phyloP scores from a whole-genome alignment of 92 coral and sea anemone species.

The Actinernus sp. region DNA sequence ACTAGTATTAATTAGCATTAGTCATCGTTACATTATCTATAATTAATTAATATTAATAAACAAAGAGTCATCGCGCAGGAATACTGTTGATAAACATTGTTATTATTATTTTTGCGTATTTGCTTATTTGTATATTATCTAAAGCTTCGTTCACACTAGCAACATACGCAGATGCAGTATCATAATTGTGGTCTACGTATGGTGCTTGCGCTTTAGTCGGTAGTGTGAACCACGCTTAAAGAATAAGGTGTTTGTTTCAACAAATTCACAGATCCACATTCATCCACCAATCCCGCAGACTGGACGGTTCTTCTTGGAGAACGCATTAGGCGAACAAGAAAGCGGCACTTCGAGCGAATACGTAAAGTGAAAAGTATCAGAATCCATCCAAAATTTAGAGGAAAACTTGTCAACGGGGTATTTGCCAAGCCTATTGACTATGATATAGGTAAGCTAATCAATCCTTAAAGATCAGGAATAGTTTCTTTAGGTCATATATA shows the following conservation, averaged over 20 bases:
- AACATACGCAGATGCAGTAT: neutral
- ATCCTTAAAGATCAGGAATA: neutral
- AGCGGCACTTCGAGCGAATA: slow-evolving; percentile 26
- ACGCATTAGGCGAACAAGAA: neutral
- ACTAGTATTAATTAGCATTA: too few species aligned
- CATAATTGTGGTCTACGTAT: neutral
- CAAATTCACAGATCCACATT: slow-evolving; percentile 56
- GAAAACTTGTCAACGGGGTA: slow-evolving; percentile 50
- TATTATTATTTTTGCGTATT: too few species aligned
- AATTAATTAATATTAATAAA: too few species aligned
- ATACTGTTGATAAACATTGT: too few species aligned
- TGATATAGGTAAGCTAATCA: slow-evolving; percentile 50
- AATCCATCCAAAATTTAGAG: slow-evolving; percentile 58
- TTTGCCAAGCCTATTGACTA: slow-evolving; percentile 59
- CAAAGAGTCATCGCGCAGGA: too few species aligned
- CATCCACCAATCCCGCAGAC: slow-evolving; percentile 44
- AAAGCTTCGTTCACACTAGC: too few species aligned
- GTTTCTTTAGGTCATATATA: neutral
- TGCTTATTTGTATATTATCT: too few species aligned
- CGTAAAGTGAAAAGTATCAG: slow-evolving; percentile 29
- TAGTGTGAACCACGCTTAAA: too few species aligned
- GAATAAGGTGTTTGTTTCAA: too few species aligned
- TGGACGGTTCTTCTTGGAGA: slow-evolving; percentile 66
- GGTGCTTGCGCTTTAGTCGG: too few species aligned
- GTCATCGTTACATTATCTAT: too few species aligned